Evolutionary conservation across 2,888 invertebrate genomes (phyloP).

Genomic region (Pyralis farinalis): DNA sequence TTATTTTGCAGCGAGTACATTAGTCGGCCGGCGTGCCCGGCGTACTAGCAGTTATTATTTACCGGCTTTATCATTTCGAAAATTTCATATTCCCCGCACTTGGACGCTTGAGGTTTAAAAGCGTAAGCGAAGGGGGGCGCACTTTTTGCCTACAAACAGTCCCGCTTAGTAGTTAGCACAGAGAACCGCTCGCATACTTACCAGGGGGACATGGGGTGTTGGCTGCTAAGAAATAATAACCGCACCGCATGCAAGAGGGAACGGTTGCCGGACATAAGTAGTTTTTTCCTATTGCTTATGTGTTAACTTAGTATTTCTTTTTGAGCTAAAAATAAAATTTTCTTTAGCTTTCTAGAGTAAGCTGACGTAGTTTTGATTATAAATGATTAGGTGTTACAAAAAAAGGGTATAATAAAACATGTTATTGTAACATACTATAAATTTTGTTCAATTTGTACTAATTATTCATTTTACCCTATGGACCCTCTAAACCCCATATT

Average conservation of each 20-base stretch:
- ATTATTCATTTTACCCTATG: too few species aligned
- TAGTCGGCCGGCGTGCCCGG: constrained; percentile 65
- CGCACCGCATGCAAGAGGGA: constrained; percentile 61
- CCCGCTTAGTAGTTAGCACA: constrained; percentile 55
- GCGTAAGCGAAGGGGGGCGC: constrained; percentile 63
- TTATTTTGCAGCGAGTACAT: constrained; percentile 50
- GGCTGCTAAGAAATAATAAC: constrained; percentile 75
- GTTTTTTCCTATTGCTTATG: constrained; percentile 19
- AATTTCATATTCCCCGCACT: constrained; percentile 81
- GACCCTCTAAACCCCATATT: too few species aligned
- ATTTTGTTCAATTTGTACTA: too few species aligned
- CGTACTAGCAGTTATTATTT: constrained; percentile 80
- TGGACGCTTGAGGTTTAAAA: constrained; percentile 80
- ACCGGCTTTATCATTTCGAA: constrained; percentile 81
- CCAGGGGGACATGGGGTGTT: constrained; percentile 58
- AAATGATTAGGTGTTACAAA: too few species aligned
- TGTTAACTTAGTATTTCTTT: constrained; percentile 18
- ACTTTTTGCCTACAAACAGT: constrained; percentile 72
- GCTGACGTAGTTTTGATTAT: too few species aligned
- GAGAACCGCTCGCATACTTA: constrained; percentile 34
- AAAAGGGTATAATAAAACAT: too few species aligned
- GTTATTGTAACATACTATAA: too few species aligned
- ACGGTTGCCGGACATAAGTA: constrained; percentile 38
- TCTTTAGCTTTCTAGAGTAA: too few species aligned
- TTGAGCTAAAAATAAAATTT: constrained; percentile 4